Percentiles rank a stretch among this genome's conserved stretches.
Evolutionary conservation across 2,888 invertebrate species (phyloP).

Genomic region (Poecilus cupreus): DNA sequence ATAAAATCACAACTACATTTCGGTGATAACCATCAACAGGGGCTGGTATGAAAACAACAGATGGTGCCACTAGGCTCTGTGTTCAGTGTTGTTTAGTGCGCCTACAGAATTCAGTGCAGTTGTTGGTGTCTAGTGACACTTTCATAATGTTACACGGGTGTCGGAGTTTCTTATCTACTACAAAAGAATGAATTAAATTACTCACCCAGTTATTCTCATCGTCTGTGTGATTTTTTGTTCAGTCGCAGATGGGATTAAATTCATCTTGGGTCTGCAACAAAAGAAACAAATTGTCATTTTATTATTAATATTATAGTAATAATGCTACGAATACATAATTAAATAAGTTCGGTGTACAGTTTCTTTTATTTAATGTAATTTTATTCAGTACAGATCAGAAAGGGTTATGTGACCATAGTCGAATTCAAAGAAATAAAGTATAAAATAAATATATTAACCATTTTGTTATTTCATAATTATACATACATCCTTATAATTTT

Average conservation of each 20-base stretch:
- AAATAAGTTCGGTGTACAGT: no score
- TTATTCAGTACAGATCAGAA: no score
- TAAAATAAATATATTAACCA: no score
- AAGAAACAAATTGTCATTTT: neutral
- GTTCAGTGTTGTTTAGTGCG: neutral
- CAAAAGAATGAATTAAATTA: conserved; percentile 31
- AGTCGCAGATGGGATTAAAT: neutral
- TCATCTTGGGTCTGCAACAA: neutral
- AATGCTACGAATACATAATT: no score
- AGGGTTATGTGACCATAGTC: no score
- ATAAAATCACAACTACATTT: conserved; percentile 48
- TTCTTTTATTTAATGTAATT: no score
- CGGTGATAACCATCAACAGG: conserved; percentile 42
- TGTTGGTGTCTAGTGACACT: conserved; percentile 24
- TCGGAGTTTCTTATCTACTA: neutral
- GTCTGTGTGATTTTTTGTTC: neutral
- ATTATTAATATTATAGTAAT: no score
- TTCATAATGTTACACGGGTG: neutral
- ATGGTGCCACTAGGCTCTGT: neutral
- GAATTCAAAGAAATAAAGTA: no score
- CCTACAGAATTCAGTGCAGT: conserved; percentile 4
- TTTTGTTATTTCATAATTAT: no score
- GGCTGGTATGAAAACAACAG: conserved; percentile 48
- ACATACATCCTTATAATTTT: no score
- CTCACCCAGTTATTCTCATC: conserved; percentile 20